Evolutionary conservation across 2,113 vertebrate species (phyloP), one percentile per base, ranked within the genome.

Genomic region (Labeo catla): DNA sequence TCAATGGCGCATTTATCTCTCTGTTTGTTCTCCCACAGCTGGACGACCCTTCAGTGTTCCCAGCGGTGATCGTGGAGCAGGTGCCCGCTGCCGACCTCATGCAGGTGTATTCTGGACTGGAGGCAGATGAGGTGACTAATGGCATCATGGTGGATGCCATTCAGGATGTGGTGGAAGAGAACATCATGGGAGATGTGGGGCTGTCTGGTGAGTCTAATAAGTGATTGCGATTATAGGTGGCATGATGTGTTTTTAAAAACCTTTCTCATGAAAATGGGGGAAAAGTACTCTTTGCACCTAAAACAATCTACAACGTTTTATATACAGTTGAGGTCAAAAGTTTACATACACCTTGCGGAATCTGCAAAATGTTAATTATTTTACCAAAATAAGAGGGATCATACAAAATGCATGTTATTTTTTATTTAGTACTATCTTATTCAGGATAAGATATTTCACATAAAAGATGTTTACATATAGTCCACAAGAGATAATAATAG

Each of bases 11-110:
- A 47, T 83, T 54, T 28, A 57, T 81, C 34, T 79, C 12, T 52
- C 12, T 87, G 23, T 88, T 82, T 85, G 86, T 36, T 74, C 15
- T 39, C 45, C 72, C 4, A 8, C 89, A 97, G 96, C 93, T 97
- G 89, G 96, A 97, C 49, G 96, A 97, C 90, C 96, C 96, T 2
- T 96, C 96, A 1, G 96, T 96, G 78, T 97, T 97, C 88, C 96
- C 96, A 47, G 96, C 96, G 0, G 96, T 96, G 86, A 97, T 97
- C 2, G 96, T 97, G 76, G 96, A 97, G 90, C 96, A 96, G 90
- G 94, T 97, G 47, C 96, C 96, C 0, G 90, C 96, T 21, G 92
- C 96, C 0, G 96, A 97, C 91, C 93, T 97, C 88, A 93, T 97
- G 92, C 96, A 96, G 89, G 96, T 97, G 68, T 97, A 96, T 89